phyloP scores from a whole-genome alignment of 2,888 invertebrate species.

The Antheraea assamensis region DNA sequence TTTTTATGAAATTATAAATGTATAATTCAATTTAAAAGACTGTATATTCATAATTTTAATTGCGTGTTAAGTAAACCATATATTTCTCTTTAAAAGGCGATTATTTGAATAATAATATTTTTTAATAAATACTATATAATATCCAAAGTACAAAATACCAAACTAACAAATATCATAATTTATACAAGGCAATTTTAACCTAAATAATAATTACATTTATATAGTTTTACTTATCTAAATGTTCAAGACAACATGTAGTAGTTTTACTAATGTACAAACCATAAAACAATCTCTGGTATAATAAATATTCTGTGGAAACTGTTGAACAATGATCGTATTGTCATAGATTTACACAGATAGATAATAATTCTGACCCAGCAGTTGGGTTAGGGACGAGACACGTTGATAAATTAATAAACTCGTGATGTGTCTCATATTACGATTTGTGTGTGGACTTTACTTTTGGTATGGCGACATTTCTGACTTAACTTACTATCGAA shows the following conservation, averaged over 20 bases:
- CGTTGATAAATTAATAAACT: not conserved
- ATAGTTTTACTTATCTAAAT: not conserved
- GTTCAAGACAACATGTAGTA: not conserved
- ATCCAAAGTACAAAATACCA: not conserved
- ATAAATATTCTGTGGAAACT: not conserved
- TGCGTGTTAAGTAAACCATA: no score
- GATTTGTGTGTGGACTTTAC: not conserved
- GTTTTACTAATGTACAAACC: not conserved
- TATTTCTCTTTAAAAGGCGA: no score
- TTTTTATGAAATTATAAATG: no score
- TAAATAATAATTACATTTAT: not conserved
- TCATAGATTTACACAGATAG: not conserved
- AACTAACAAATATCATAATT: not conserved
- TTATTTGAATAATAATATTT: no score
- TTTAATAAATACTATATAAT: not conserved
- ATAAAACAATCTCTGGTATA: not conserved
- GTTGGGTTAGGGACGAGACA: not conserved
- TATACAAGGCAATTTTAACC: not conserved
- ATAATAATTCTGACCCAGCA: not conserved
- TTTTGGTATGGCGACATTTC: not conserved
- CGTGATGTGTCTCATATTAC: not conserved
- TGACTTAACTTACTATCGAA: not conserved
- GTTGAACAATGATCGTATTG: not conserved
- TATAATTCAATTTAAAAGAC: no score
- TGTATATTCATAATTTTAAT: no score